These are phyloP conservation scores for Dorcus parallelipipedus DNA, from an alignment of 2,888 invertebrate species.

Conservation along the genomic window DNA sequence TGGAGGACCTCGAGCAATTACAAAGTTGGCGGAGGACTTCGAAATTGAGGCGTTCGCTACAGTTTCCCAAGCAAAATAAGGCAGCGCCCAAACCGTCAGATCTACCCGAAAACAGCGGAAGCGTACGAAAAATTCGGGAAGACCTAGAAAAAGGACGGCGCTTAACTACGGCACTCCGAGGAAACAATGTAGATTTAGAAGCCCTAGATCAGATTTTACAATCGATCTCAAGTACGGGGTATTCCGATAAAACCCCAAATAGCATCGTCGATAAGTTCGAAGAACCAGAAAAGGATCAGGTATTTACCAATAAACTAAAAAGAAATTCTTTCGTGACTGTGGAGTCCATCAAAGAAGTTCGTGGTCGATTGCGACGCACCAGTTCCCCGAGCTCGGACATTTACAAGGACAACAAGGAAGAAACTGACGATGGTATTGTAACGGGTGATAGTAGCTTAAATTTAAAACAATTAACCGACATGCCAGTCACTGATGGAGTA, in stretches of 20 bases:
- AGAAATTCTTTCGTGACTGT: conserved; percentile 57
- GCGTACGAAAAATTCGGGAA: conserved; percentile 54
- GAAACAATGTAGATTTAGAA: conserved; percentile 54
- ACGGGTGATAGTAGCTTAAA: conserved; percentile 39
- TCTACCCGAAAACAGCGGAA: conserved; percentile 52
- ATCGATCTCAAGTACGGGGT: conserved; percentile 40
- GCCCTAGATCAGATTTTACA: conserved; percentile 54
- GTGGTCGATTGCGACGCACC: conserved; percentile 55
- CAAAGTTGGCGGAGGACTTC: conserved; percentile 65
- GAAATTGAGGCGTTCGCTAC: conserved; percentile 62
- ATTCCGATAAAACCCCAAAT: conserved; percentile 28
- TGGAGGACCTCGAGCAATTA: conserved; percentile 42
- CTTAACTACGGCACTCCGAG: conserved; percentile 53
- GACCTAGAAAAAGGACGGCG: conserved; percentile 56
- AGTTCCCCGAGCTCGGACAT: conserved; percentile 49
- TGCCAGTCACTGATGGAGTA: conserved; percentile 1
- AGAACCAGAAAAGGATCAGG: conserved; percentile 22
- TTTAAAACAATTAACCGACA: conserved; percentile 1
- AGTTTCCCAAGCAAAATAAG: conserved; percentile 57
- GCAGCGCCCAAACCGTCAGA: conserved; percentile 33
- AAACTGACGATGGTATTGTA: conserved; percentile 50
- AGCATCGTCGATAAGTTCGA: conserved; percentile 33
- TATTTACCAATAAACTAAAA: conserved; percentile 35
- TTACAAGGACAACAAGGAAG: conserved; percentile 33
- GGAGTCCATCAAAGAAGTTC: conserved; percentile 58